Evolutionary conservation across 1,140 invertebrate genomes (phyloP).

Genomic region (Aphelenchoides fujianensis): DNA sequence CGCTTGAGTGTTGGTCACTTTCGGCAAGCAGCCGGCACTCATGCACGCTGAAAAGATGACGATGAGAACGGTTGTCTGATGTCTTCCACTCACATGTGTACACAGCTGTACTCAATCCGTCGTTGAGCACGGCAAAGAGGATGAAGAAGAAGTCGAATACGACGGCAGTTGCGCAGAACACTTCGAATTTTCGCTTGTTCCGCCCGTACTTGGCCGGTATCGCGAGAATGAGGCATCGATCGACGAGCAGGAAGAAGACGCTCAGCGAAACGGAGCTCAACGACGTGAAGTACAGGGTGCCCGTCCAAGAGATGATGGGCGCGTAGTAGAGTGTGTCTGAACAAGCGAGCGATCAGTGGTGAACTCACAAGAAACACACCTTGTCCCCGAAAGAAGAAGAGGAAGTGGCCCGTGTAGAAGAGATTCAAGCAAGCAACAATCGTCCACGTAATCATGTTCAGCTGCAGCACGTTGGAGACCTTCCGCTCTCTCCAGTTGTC

Average conservation of each 20-base stretch:
- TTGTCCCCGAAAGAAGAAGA: slow-evolving; percentile 9
- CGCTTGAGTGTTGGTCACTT: neutral
- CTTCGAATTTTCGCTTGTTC: neutral
- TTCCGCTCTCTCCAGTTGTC: neutral
- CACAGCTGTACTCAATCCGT: neutral
- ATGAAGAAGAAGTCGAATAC: neutral
- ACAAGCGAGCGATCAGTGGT: no score
- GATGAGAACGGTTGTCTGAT: neutral
- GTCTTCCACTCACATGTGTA: neutral
- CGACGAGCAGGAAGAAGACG: neutral
- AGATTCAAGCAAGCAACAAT: neutral
- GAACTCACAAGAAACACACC: neutral
- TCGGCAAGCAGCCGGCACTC: neutral
- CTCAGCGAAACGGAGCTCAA: neutral
- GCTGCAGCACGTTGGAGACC: neutral
- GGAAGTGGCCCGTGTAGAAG: neutral
- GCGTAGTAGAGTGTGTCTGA: neutral
- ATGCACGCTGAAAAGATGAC: neutral
- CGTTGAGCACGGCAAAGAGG: neutral
- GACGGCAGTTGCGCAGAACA: neutral
- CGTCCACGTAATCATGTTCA: neutral
- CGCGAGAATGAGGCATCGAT: neutral
- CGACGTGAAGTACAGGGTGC: neutral
- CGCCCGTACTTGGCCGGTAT: neutral
- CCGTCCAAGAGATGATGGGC: neutral